Conservation (phyloP, 1,140 invertebrate genomes). For the Leptestheria dahalacensis region DNA sequence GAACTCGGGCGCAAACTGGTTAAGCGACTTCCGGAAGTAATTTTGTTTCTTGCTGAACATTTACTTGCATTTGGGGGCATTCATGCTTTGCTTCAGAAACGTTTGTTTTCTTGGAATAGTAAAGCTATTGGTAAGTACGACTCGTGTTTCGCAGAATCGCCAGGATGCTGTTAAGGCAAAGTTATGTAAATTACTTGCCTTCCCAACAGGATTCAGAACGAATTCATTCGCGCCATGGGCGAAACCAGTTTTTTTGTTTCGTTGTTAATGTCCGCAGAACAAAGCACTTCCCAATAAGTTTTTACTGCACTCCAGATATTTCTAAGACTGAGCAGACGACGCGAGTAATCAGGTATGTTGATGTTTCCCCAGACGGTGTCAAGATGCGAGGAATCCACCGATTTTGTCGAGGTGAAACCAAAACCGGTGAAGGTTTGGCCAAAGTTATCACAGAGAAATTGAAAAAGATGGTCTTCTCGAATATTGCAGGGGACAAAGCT, state of each 20-base stretch:
- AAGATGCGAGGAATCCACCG: conserved; percentile 13
- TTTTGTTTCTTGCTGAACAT: background rate
- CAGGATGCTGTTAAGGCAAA: background rate
- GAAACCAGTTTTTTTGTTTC: background rate
- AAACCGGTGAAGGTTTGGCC: conserved; percentile 15
- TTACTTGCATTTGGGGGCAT: background rate
- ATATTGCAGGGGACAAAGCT: conserved; percentile 26
- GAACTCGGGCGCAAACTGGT: background rate
- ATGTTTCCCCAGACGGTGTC: background rate
- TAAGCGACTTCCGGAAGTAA: background rate
- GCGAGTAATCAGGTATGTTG: conserved; percentile 16
- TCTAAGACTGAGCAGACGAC: conserved; percentile 16
- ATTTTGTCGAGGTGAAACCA: conserved; percentile 18
- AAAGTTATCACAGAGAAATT: conserved; percentile 18
- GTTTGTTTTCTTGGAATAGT: background rate
- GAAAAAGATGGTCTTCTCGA: conserved; percentile 14
- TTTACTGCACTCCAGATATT: conserved; percentile 19
- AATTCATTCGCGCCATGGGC: background rate
- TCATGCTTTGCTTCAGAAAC: background rate
- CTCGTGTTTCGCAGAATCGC: background rate
- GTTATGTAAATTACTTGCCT: background rate
- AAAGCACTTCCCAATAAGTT: conserved; percentile 17
- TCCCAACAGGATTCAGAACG: background rate
- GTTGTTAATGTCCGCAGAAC: background rate
- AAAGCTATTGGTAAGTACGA: background rate